Evolutionary conservation across 2,888 invertebrate species (phyloP), one percentile per base, ranked within the genome.

Genomic region (Candidula unifasciata): DNA sequence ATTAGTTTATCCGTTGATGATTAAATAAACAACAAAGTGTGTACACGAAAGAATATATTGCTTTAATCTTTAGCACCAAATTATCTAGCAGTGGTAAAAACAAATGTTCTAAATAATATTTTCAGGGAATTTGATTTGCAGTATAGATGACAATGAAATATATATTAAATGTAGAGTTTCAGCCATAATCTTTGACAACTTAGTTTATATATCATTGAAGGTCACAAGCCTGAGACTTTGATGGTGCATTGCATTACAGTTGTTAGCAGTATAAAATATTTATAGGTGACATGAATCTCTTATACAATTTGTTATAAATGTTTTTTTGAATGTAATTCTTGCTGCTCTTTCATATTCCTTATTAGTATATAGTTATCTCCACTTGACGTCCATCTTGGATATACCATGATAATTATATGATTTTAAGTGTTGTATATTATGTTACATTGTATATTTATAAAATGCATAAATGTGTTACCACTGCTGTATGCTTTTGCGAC

Each of bases 231-330:
- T 44, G 6, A 16, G 10, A 73, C 24, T 52, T 24, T 73, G 44
- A 44, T 73, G 73, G n/a, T 73, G 73, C 44, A 52, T 73, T 73
- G 16, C n/a, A 8, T 73, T 52, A 37, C 18, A 44, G n/a, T 73
- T 44, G 6, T 37, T 44, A 44, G 73, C 73, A 73, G 73, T 44
- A 73, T 3, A 73, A n/a, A 44, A 44, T 27, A 13, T 71, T 35
- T 71, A 6, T 37, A 3, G 10, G 13, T n/a, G n/a, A 44, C n/a
- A 24, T 44, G 52, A 44, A 73, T 73, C 44, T 44, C 73, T 6
- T n/a, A 10, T 69, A 35, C 24, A 37, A 18, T 44, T 27, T 73
- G 73, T 44, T 44, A 44, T 73, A 8, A 21, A 71, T 71, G 44
- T 52, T 73, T 73, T 16, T n/a, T 37, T 24, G 21, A 10, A 44